phyloP scores from a whole-genome alignment of 2,888 invertebrate species.

The Noctua janthina region DNA sequence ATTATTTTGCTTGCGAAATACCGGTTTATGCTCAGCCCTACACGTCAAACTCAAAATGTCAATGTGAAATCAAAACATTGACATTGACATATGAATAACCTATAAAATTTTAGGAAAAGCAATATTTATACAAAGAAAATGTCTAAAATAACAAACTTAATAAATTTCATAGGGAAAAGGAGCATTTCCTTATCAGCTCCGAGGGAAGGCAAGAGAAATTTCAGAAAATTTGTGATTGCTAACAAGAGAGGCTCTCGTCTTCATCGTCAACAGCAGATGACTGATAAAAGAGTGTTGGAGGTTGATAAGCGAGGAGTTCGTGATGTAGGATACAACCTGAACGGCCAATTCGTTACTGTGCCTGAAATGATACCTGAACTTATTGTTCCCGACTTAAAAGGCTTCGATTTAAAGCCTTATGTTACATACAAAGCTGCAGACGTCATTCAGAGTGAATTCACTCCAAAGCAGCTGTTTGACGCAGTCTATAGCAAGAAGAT shows the following conservation, averaged over 20 bases:
- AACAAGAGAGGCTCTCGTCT: conserved; percentile 94
- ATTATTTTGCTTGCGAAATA: not conserved
- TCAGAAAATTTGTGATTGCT: conserved; percentile 94
- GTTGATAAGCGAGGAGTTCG: conserved; percentile 93
- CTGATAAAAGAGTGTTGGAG: conserved; percentile 92
- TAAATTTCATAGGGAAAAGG: conserved; percentile 81
- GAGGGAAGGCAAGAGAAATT: conserved; percentile 94
- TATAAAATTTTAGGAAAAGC: conserved; percentile 42
- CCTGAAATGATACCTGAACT: conserved; percentile 98
- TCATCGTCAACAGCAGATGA: conserved; percentile 91
- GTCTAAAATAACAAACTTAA: conserved; percentile 80
- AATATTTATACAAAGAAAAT: conserved; percentile 70
- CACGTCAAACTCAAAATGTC: not conserved
- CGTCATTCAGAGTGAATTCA: conserved; percentile 95
- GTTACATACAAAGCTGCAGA: conserved; percentile 96
- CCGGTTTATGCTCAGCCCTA: conserved; percentile 3
- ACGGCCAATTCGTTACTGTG: conserved; percentile 91
- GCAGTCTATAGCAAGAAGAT: conserved; percentile 95
- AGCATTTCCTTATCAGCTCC: conserved; percentile 82
- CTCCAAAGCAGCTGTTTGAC: conserved; percentile 95
- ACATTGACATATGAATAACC: conserved; percentile 66
- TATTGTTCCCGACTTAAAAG: conserved; percentile 96
- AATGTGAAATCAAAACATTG: conserved; percentile 24
- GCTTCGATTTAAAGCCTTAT: conserved; percentile 97
- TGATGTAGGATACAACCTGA: conserved; percentile 90